These are phyloP conservation scores for Catamblyrhynchus diadema DNA, from an alignment of 2,797 vertebrate genomes.

Conservation along the genomic window DNA sequence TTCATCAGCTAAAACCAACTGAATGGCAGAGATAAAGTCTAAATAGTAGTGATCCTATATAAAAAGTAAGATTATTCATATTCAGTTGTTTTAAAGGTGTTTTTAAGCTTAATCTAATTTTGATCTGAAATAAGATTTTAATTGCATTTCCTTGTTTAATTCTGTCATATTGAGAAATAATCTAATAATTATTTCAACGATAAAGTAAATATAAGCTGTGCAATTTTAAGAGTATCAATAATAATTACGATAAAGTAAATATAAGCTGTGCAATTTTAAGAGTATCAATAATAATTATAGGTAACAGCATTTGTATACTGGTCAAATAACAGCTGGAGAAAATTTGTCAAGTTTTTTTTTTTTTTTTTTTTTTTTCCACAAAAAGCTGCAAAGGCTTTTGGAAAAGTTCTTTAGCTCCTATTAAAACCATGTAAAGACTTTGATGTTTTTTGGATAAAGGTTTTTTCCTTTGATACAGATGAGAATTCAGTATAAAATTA, in stretches of 20 bases:
- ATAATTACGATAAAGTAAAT: not conserved
- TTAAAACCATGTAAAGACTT: not conserved
- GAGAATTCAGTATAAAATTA: not conserved
- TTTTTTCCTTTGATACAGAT: not conserved
- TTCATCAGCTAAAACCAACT: not conserved
- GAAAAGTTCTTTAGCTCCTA: not conserved
- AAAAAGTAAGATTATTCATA: not conserved
- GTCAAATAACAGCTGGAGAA: not conserved
- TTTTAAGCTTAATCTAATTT: not conserved
- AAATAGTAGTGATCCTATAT: not conserved
- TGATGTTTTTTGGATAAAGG: not conserved
- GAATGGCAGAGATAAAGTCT: not conserved
- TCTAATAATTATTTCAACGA: not conserved
- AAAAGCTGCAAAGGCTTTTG: not conserved
- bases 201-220: not conserved
- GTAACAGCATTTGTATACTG: not conserved
- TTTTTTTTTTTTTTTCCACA: no score
- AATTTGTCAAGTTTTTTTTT: not conserved
- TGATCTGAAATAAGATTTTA: not conserved
- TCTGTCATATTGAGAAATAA: not conserved
- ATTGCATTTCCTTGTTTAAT: not conserved
- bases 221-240: not conserved
- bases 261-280: not conserved
- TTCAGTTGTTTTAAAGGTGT: not conserved
- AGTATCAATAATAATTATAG: not conserved